Evolutionary conservation across 2,888 invertebrate genomes (phyloP), one percentile per base, ranked within the genome.

Genomic region (Abscondita cerata): DNA sequence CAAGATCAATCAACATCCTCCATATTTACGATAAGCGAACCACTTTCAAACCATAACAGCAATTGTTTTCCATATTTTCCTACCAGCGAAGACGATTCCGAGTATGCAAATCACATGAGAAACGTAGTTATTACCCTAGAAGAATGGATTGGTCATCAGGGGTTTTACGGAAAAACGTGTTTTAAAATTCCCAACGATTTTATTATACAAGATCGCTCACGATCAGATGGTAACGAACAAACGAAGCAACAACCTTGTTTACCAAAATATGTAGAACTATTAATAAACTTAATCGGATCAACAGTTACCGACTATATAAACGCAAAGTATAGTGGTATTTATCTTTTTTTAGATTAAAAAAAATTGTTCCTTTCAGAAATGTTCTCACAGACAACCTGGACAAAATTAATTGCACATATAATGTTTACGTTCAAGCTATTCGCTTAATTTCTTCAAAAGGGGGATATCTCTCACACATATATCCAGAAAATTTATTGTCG

Each of bases 121-220:
- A 62, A 64, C 38, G 68, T 76, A 1, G 20, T 74, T 11, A 57
- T 66, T 1, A 71, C 73, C 0, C 70, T 79, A 0, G 83, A 83
- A 67, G 69, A 76, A 36, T 83, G 82, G 81, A 20, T 83, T 1
- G 81, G 63, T 46, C 66, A 69, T 13, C 78, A 79, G 73, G 73
- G 76, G 1, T 78, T 76, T 52, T 73, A 68, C 47, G 65, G 63
- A 18, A 70, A 62, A 5, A 56, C 62, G 2, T 76, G 68, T 51
- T 74, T 70, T 38, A 69, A 59, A 33, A 76, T 80, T 52, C 80
- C 79, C 0, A 70, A 73, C 12, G 72, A 68, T 9, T 73, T 78
- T n/a, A 1, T 64, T 66, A 9, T 3, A 56, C 61, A 1, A 47
- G 59, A 50, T 20, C 16, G 13, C 44, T 62, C 48, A 52, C 62